Evolutionary conservation across 2,113 vertebrate species (phyloP).

Genomic region (Oryzias celebensis): DNA sequence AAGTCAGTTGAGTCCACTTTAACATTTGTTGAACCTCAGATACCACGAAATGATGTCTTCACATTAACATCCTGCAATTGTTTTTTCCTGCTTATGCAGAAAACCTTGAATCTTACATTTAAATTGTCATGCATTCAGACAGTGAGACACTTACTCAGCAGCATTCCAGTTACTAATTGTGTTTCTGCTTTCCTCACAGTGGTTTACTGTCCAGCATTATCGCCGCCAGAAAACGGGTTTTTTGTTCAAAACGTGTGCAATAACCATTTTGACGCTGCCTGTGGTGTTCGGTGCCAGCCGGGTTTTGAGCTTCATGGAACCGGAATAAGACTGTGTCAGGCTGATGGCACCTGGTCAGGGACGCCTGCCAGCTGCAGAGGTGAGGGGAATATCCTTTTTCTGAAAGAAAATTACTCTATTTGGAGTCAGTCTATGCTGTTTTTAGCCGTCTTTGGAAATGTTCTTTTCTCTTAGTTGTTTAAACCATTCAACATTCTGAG

Average conservation of each 20-base stretch:
- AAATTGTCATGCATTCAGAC: slow-evolving; percentile 6
- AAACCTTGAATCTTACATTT: not conserved
- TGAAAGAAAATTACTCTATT: not conserved
- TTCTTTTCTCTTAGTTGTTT: not conserved
- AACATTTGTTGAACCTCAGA: too few relatives aligned
- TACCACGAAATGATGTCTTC: too few relatives aligned
- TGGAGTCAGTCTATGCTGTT: not conserved
- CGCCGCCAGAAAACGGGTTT: slow-evolving; percentile 89
- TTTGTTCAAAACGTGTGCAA: slow-evolving; percentile 94
- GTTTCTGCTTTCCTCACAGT: slow-evolving; percentile 64
- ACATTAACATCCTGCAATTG: too few relatives aligned
- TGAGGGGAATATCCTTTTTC: slow-evolving; percentile 57
- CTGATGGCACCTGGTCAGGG: slow-evolving; percentile 89
- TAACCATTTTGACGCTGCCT: slow-evolving; percentile 92
- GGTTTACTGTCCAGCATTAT: slow-evolving; percentile 85
- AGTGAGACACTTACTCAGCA: slow-evolving; percentile 2
- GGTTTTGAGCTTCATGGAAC: slow-evolving; percentile 92
- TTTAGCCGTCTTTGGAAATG: not conserved
- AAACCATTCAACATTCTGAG: too few relatives aligned
- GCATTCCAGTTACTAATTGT: not conserved
- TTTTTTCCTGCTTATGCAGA: too few relatives aligned
- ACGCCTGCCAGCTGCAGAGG: slow-evolving; percentile 86
- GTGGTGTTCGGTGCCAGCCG: slow-evolving; percentile 87
- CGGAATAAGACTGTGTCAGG: slow-evolving; percentile 89
- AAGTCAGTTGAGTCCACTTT: too few relatives aligned